Evolutionary conservation across 2,888 invertebrate genomes (phyloP), one percentile per base, ranked within the genome.

Genomic region (Tetragonula carbonaria): DNA sequence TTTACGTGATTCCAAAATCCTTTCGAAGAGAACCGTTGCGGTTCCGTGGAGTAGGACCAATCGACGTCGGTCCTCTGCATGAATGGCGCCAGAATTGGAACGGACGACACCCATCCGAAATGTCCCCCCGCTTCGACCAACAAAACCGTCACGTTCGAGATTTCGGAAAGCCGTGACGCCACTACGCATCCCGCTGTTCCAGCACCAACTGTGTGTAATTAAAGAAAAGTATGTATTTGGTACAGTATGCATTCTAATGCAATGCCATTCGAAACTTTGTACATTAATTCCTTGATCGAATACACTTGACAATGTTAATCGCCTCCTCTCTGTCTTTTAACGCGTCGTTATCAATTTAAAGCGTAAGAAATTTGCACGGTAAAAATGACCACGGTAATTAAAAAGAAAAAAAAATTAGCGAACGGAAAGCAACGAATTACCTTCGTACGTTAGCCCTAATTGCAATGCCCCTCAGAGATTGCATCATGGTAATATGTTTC

Each of bases 111-210:
- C 94, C 96, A 96, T 8, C 96, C 96, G 95, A 97, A 97, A 85
- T 96, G 95, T 65, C 96, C 96, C 0, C 97, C 97, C 0, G 97
- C 97, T 93, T 97, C 97, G 2, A 97, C 93, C 0, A 97, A 94
- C 53, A 97, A 93, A 0, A 97, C 96, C 28, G 95, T 95, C 4
- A 94, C 94, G 71, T 95, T 95, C 2, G 95, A 94, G 85, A 96
- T 95, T 90, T 96, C 96, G 8, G 96, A 95, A 23, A 97, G 95
- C 2, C 96, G 95, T 0, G 96, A 95, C 0, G 97, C 97, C 13
- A 97, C 93, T 0, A 97, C 97, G 88, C 97, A 97, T 14, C 97
- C 97, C 0, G 96, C 95, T 51, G 97, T 97, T 0, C 97, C 97
- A 3, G 96, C 97, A 1, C 97, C 97, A 74, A 97, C 97, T 97